phyloP scores from a whole-genome alignment of 30 jellyfish, hydroid and myxozoan species.

The Hydra vulgaris region DNA sequence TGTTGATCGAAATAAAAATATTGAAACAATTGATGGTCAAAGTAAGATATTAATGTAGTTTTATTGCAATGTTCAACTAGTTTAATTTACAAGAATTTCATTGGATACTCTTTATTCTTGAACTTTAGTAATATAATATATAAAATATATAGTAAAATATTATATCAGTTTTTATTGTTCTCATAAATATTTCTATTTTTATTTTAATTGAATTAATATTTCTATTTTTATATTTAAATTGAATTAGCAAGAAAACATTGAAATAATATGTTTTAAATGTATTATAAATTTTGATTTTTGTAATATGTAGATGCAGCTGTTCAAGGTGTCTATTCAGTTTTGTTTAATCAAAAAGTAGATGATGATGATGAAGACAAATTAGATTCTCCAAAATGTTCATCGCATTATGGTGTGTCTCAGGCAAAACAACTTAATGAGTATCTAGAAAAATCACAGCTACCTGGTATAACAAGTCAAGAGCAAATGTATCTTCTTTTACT shows the following conservation, averaged over 20 bases:
- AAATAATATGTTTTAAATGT: too few relatives aligned
- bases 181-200: too few relatives aligned
- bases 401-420: constrained; percentile 82
- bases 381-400: constrained; percentile 61
- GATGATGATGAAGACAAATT: not conserved
- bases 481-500: constrained; percentile 83
- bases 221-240: too few relatives aligned
- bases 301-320: constrained; percentile 2
- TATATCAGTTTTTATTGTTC: too few relatives aligned
- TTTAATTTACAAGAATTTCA: too few relatives aligned
- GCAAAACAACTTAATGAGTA: constrained; percentile 69
- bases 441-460: constrained; percentile 60
- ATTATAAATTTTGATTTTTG: too few relatives aligned
- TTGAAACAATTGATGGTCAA: constrained; percentile 28
- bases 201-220: too few relatives aligned
- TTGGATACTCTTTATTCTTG: too few relatives aligned
- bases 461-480: constrained; percentile 83
- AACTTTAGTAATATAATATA: too few relatives aligned
- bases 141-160: too few relatives aligned
- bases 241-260: too few relatives aligned
- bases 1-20: constrained; percentile 85
- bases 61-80: not conserved
- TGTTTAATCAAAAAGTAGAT: not conserved
- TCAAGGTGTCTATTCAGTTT: not conserved
- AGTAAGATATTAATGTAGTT: not conserved